A percentile compares a stretch with the other conserved stretches of the same genome.
These are phyloP conservation scores for Platerodrilus igneus DNA, from an alignment of 2,888 invertebrate genomes.

Conservation along the genomic window DNA sequence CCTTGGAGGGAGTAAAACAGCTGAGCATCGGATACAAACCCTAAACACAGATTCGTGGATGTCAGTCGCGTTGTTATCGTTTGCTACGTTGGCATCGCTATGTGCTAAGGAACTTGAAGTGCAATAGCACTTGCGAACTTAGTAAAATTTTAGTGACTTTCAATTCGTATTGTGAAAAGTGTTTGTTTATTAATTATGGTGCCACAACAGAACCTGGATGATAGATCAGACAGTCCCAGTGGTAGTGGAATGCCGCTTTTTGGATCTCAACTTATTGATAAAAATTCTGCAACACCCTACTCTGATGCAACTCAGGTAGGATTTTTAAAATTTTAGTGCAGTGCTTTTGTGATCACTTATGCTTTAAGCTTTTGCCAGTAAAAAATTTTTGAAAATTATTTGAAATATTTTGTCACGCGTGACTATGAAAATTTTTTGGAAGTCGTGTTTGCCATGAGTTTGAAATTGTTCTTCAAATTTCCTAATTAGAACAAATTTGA, in stretches of 20 bases:
- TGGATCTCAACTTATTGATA: conserved; percentile 86
- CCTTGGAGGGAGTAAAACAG: conserved; percentile 42
- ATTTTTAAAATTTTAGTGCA: conserved; percentile 9
- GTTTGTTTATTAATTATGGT: no score
- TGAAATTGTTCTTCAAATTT: no score
- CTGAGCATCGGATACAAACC: conserved; percentile 47
- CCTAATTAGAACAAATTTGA: no score
- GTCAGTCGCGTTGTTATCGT: conserved; percentile 56
- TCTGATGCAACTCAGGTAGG: conserved; percentile 96
- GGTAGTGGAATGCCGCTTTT: conserved; percentile 69
- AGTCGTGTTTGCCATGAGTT: no score
- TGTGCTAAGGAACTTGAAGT: conserved; percentile 44
- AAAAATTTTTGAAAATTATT: conserved; percentile 5
- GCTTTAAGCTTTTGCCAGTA: conserved; percentile 2
- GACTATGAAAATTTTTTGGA: no score
- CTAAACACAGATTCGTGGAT: conserved; percentile 52
- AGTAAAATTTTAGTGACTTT: conserved; percentile 34
- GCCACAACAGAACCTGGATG: conserved; percentile 62
- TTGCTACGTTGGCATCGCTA: conserved; percentile 39
- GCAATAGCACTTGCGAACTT: conserved; percentile 40
- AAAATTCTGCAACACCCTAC: conserved; percentile 91
- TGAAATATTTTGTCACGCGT: no score
- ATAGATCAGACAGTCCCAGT: conserved; percentile 45
- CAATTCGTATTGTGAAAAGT: conserved; percentile 15
- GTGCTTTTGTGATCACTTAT: conserved; percentile 6